Base-by-base conservation (phyloP, 2,797 vertebrate genomes). In the Rhynchonycteris naso region DNA sequence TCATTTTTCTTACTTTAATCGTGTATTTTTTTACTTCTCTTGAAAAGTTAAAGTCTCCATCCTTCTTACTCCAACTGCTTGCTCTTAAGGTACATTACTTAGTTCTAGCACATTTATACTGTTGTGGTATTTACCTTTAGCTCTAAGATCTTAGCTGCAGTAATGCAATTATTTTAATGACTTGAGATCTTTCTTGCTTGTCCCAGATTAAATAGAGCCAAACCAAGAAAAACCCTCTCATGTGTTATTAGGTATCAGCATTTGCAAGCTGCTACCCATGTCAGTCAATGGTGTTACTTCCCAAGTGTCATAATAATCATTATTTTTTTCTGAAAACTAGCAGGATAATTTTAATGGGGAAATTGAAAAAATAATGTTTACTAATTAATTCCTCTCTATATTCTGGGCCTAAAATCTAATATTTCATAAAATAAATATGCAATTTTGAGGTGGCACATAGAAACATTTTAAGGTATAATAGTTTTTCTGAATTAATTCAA, bases 1-100 rank as follows among this genome's bases (percentile, higher is more conserved):
- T 91, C 14, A 71, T 94, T 96, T 81, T 88, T 93, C 66, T 85
- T 88, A 33, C 35, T 28, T 96, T 88, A 22, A 43, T 81, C 11
- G 0, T 75, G 7, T 79, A 2, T 61, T 52, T 81, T 33, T 33
- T 59, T 24, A 76, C 88, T 52, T 76, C 15, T 86, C 94, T 79
- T 75, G 28, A 72, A 93, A 92, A 83, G 22, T 66, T 43, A 76
- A 66, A 71, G 26, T 65, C 38, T 66, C 2, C 22, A 13, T 78
- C 33, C 24, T 93, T 74, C 72, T 72, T 90, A 24, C 74, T 90
- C 8, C 22, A 33, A 33, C 28, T 85, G 6, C 4, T 72, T 88
- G 14, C 43, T 82, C 1, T 79, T 89, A 63, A 50, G 21, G 4
- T 61, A 16, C 82, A 33, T 68, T 35, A 26, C 26, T 93, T 38